Evolutionary conservation across 2,113 vertebrate species (phyloP), one percentile per base, ranked within the genome.

Genomic region (Phodopus roborovskii): DNA sequence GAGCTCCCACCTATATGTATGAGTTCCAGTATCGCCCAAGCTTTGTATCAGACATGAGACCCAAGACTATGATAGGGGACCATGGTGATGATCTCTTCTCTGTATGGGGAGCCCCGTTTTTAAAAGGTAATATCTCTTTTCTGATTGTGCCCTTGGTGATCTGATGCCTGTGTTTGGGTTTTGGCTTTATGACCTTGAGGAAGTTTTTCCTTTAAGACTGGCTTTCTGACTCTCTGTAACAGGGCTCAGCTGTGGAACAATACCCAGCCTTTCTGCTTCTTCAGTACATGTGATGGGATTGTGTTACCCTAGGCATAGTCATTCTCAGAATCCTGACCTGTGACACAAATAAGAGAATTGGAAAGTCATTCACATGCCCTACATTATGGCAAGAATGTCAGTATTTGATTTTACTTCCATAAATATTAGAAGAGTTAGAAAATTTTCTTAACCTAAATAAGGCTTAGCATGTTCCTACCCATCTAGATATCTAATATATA

Each of bases 101-200:
- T 0, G 97, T 98, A 19, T 97, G 98, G 0, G 99, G 99, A 48
- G 39, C 56, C 0, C 99, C 99, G 22, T 96, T 99, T 96, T 96
- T 97, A 71, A 98, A 97, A 64, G 94, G 96, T 82, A 91, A 99
- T 8, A 2, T 84, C 2, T 94, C 24, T 45, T 12, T 96, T 16
- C 0, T 5, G 62, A 36, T 30, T 53, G 4, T 39, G 39, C 9
- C 13, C 70, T 28, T 58, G 17, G 19, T 28, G 10, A 77, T 30
- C 30, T 48, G 33, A 62, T 3, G 16, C 9, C 2, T 1, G 33
- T 39, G 17, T 13, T 75, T 50, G 11, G 16, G 2, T 64, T 13
- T 85, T 10, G 4, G 4, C 33, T 77, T 53, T 45, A 15, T 70
- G 56, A 15, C 15, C 5, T 73, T 70, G 15, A 60, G 3, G 2